A percentile compares a stretch with the other conserved stretches of the same genome.
phyloP scores from a whole-genome alignment of 2,888 invertebrate genomes.

The Elaeidobius kamerunicus region DNA sequence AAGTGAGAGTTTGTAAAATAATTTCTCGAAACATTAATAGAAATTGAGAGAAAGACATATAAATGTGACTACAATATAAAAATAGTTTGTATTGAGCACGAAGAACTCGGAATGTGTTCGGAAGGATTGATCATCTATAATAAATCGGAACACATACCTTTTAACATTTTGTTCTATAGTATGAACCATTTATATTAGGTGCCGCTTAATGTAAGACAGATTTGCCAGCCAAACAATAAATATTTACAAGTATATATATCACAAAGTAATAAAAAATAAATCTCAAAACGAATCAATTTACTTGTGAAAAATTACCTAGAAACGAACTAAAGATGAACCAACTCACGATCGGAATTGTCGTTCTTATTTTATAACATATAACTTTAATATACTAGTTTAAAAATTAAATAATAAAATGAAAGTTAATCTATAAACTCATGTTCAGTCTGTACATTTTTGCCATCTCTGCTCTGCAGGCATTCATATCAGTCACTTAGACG shows the following conservation, averaged over 20 bases:
- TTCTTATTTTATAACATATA: not conserved
- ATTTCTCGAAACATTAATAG: too few species aligned
- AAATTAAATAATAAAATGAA: slow-evolving; percentile 11
- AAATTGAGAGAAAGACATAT: too few species aligned
- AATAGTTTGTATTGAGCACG: slow-evolving; percentile 26
- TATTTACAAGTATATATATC: slow-evolving; percentile 15
- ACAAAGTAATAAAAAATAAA: slow-evolving; percentile 15
- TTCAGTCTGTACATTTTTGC: slow-evolving; percentile 15
- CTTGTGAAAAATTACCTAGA: not conserved
- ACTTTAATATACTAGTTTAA: not conserved
- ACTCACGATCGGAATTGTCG: not conserved
- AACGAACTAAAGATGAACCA: not conserved
- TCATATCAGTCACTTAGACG: slow-evolving; percentile 13
- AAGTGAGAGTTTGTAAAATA: too few species aligned
- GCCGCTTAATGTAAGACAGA: not conserved
- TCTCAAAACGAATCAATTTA: slow-evolving; percentile 4
- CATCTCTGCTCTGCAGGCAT: slow-evolving; percentile 7
- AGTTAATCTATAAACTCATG: slow-evolving; percentile 11
- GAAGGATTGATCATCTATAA: slow-evolving; percentile 17
- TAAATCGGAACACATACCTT: slow-evolving; percentile 23
- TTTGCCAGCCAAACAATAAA: not conserved
- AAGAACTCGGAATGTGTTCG: slow-evolving; percentile 23
- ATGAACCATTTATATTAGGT: slow-evolving; percentile 9
- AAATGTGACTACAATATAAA: slow-evolving; percentile 22
- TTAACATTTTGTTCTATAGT: slow-evolving; percentile 11